A percentile compares a stretch with the other conserved stretches of the same genome.
Evolutionary conservation across 2,888 invertebrate species (phyloP).

Genomic region (Spodoptera littoralis): DNA sequence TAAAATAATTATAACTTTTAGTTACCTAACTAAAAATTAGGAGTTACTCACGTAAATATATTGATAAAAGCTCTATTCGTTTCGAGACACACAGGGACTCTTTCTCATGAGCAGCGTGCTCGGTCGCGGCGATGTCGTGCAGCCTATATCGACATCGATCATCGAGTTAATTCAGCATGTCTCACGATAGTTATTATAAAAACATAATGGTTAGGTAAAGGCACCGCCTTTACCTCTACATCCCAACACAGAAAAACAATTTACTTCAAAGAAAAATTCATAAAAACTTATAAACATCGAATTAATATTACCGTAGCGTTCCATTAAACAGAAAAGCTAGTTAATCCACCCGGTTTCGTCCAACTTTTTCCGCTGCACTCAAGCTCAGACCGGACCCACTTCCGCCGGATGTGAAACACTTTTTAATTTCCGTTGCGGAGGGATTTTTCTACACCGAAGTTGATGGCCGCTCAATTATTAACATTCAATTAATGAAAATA

Average conservation of each 20-base stretch:
- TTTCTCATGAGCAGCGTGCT: no score
- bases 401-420: conserved; percentile 81
- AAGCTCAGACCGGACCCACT: conserved; percentile 70
- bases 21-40: no score
- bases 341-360: conserved; percentile 70
- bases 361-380: conserved; percentile 83
- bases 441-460: conserved; percentile 82
- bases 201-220: no score
- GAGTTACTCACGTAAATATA: no score
- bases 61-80: no score
- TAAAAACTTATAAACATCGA: conserved; percentile 48
- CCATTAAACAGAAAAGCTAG: conserved; percentile 65
- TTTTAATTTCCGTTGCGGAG: conserved; percentile 86
- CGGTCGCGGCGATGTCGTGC: no score
- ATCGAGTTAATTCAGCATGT: no score
- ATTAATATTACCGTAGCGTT: conserved; percentile 48
- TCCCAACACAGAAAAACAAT: background rate
- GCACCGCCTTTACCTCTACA: no score
- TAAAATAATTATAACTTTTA: no score
- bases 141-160: no score
- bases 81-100: no score
- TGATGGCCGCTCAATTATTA: conserved; percentile 85
- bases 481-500: conserved; percentile 87
- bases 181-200: no score
- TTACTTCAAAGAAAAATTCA: conserved; percentile 3